phyloP scores from a whole-genome alignment of 2,888 invertebrate species.

The Trachelus iudaicus region DNA sequence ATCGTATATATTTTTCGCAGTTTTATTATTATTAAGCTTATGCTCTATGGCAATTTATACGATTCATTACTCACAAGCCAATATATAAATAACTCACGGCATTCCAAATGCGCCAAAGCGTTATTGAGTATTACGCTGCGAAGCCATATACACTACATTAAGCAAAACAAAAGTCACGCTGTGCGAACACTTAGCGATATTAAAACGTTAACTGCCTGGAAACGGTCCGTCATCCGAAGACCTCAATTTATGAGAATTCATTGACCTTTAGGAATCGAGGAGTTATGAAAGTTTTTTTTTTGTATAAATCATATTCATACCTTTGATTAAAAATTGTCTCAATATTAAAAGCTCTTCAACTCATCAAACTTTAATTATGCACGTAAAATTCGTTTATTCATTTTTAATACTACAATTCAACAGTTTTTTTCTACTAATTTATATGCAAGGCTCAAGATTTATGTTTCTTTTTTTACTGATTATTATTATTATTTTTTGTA shows the following conservation, averaged over 20 bases:
- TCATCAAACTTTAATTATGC: background rate
- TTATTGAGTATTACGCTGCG: background rate
- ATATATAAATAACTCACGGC: background rate
- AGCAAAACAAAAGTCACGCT: slow-evolving; percentile 19
- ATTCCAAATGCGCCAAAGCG: background rate
- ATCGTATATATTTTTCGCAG: background rate
- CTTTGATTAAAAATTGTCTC: too few relatives aligned
- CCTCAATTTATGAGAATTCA: slow-evolving; percentile 26
- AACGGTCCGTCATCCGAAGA: slow-evolving; percentile 24
- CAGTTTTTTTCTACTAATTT: background rate
- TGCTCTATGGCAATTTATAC: background rate
- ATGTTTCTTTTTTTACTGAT: background rate
- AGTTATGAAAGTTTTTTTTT: background rate
- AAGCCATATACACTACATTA: slow-evolving; percentile 6
- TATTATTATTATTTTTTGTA: background rate
- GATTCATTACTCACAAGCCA: background rate
- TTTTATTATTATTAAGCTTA: background rate
- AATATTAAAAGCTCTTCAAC: background rate
- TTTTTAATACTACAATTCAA: background rate
- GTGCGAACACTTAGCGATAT: slow-evolving; percentile 27
- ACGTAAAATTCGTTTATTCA: background rate
- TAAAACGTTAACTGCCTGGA: slow-evolving; percentile 30
- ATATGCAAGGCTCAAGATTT: background rate
- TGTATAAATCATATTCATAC: too few relatives aligned
- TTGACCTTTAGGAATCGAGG: background rate